Evolutionary conservation across 2,888 invertebrate genomes (phyloP), one percentile per base, ranked within the genome.

Genomic region (Trachelus troglodyta): DNA sequence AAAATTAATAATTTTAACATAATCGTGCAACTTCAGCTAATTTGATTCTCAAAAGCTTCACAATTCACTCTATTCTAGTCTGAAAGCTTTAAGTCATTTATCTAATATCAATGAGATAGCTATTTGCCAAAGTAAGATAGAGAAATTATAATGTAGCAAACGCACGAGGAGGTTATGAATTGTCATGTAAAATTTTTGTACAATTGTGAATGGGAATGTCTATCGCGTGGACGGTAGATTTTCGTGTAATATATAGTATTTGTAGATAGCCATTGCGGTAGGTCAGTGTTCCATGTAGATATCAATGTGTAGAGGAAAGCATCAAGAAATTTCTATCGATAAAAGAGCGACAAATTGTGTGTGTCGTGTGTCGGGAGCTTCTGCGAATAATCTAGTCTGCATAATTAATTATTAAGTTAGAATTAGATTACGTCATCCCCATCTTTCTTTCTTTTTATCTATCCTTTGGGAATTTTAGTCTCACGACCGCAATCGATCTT

Each of bases 251-350:
- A 79, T 85, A 85, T 80, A 56, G 23, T 56, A 84, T 83, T 73
- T 85, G 85, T 85, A 84, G 79, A 85, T 84, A 85, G 40, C 23
- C 15, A 56, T 77, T 30, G 73, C 30, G 77, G 76, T 79, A 74
- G 80, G 79, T 77, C 79, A 79, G 74, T 56, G 75, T 40, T 75
- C 40, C 40, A 56, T 75, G 34, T 69, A 73, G 56, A 73, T 73
- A 73, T 34, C 35, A 34, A 76, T 75, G 76, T 79, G 74, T 77
- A 77, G 35, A 56, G 23, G 34, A 33, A 15, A 35, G 33, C 23
- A 23, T 23, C 9, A 56, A 1, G 56, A 56, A 23, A 56, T 2
- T 56, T 56, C 56, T 9, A 23, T 56, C 56, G 2, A 56, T 56
- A 2, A 56, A 56, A 23, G 23, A 23, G 23, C 23, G 56, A 56